Base-by-base conservation (phyloP, 30 jellyfish, hydroid and myxozoan genomes). In the Euphysa ruthae region DNA sequence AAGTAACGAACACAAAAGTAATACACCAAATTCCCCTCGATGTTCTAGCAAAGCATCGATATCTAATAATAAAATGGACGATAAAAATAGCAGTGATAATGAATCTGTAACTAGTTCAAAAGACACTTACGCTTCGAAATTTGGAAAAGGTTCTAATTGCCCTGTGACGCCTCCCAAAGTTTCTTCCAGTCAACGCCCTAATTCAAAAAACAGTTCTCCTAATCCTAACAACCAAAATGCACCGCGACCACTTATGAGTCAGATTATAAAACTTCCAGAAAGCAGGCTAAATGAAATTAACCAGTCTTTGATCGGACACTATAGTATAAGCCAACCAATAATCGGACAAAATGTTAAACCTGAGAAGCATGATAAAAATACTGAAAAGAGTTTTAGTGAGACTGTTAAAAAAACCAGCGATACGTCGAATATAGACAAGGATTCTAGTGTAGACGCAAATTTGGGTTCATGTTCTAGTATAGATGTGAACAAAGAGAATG, bases 111-210 rank as follows among this genome's bases (percentile, higher is more conserved):
- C 56, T 10, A 10, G 75, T 24, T 56, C 62, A 19, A 86, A 86
- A 80, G 96, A 78, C 8, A 78, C 96, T 49, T 86, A 86, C 49
- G 96, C 96, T 1, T 73, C 96, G 3, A 86, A 78, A 35, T 86
- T 91, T 15, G 70, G 91, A 20, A 44, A 27, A 18, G 35, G 29
- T 34, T 42, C 44, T 19, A 57, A 32, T 21, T 30, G 78, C 62
- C 16, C 88, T 4, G 61, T 80, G 24, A 55, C 29, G 10, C 33
- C 58, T 21, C 56, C 62, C 6, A 72, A 23, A 10, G 72, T 21
- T 13, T 35, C 92, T 46, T 4, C 23, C 2, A 10, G 4, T 46
- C 60, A 46, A 29, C 60, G 60, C 8, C 8, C 60, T 5, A 46
- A n/a, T 25, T 46, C 60, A 10, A 38, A n/a, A 12, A 29, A 2